Percentiles rank a stretch among this genome's conserved stretches.
Conservation (phyloP, 1,140 invertebrate genomes). For the Cryptotermes secundus region DNA sequence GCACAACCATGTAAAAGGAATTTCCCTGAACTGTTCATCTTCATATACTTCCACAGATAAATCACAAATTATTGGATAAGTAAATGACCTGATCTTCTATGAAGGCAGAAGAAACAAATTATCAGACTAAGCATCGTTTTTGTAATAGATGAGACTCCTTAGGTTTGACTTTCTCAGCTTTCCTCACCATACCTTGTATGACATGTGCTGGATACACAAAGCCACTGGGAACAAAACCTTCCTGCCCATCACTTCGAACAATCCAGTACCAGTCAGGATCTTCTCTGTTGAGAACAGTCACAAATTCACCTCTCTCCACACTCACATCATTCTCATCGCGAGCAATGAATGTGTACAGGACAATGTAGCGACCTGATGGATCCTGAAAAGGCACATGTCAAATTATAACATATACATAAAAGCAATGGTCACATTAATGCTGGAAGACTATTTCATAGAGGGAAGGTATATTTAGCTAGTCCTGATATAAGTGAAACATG, state of each 20-base stretch:
- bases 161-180: neutral
- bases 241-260: conserved; percentile 84
- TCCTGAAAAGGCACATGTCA: conserved; percentile 54
- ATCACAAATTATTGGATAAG: too few relatives aligned
- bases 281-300: conserved; percentile 90
- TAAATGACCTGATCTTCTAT: too few relatives aligned
- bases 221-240: conserved; percentile 94
- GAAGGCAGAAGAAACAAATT: too few relatives aligned
- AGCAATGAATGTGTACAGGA: conserved; percentile 89
- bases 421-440: conserved; percentile 15
- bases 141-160: too few relatives aligned
- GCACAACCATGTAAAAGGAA: too few relatives aligned
- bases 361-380: conserved; percentile 85
- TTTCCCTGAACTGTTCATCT: too few relatives aligned
- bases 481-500: too few relatives aligned
- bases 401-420: conserved; percentile 18
- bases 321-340: conserved; percentile 93
- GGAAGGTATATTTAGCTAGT: neutral
- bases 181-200: conserved; percentile 60
- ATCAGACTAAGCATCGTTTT: neutral
- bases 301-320: conserved; percentile 90
- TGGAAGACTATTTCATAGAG: neutral
- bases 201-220: conserved; percentile 89
- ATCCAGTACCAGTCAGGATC: conserved; percentile 97
- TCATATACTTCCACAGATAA: too few relatives aligned